phyloP scores from a whole-genome alignment of 92 coral and sea anemone genomes.

The Phymanthus crucifer region DNA sequence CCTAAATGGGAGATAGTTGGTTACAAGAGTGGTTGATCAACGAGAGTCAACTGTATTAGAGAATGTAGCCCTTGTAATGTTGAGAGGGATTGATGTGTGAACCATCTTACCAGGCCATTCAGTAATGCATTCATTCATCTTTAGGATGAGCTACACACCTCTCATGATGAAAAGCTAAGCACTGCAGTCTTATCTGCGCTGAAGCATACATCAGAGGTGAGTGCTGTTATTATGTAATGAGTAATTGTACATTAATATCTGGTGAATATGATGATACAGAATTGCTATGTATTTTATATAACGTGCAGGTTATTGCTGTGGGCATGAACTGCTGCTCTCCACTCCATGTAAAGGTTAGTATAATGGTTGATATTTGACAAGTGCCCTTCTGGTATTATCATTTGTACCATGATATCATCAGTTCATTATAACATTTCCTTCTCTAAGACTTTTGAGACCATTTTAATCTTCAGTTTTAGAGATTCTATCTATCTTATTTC shows the following conservation, averaged over 20 bases:
- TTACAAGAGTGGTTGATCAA: too few species aligned
- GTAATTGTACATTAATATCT: too few species aligned
- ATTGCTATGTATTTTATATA: neutral
- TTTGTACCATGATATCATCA: neutral
- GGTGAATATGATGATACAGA: neutral
- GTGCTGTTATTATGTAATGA: neutral
- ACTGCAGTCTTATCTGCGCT: slow-evolving; percentile 56
- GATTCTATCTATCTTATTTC: neutral
- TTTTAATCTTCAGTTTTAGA: neutral
- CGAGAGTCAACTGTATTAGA: too few species aligned
- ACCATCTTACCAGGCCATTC: neutral
- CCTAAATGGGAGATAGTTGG: too few species aligned
- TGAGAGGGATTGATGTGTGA: too few species aligned
- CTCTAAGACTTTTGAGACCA: neutral
- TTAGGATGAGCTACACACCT: slow-evolving; percentile 63
- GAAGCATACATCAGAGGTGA: slow-evolving; percentile 54
- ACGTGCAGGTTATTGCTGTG: slow-evolving; percentile 62
- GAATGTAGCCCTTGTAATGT: too few species aligned
- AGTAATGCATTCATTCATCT: neutral
- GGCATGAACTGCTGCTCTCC: slow-evolving; percentile 72
- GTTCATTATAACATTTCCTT: neutral
- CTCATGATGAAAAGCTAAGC: slow-evolving; percentile 71
- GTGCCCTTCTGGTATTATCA: neutral
- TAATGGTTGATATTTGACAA: neutral
- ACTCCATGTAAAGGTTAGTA: slow-evolving; percentile 45